Evolutionary conservation across 2,888 invertebrate species (phyloP), one percentile per base, ranked within the genome.

Genomic region (Agrilus mali): DNA sequence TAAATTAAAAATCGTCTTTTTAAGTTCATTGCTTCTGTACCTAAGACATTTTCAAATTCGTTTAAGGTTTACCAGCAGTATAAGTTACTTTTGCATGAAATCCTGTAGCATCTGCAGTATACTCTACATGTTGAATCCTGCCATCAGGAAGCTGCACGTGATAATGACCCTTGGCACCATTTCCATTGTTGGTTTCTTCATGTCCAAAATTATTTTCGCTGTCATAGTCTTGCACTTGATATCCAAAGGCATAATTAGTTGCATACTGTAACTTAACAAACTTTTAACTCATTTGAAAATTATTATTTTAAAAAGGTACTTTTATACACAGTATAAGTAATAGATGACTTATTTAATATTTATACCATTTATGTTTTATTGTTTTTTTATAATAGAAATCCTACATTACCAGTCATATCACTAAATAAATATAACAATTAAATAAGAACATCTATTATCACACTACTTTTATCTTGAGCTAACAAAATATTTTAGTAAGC

Each of bases 121-220:
- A 88, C 48, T 77, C 72, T 39, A 86, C 86, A 53, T 78, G 78
- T 67, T 87, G 86, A 58, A 82, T 68, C 50, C 86, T 72, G 27
- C 86, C 87, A 64, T 87, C 86, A 2, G 87, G 87, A 35, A 87
- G 66, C 8, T 81, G 68, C 3, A 86, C 84, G 56, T 85, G 82
- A 68, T 87, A 87, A 48, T 77, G 76, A 12, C 87, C 86, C 53
- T 75, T 77, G 2, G 80, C 77, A 37, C 73, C 74, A 49, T 78
- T 75, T 10, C 81, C 83, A 47, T 76, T 73, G 51, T 78, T 75
- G 36, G 74, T 72, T 64, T 87, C 86, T 47, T 77, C 75, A 61
- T 87, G 86, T 7, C 86, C 84, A 60, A 80, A 87, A 60, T 84
- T 80, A 58, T 81, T 85, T 40, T 82, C 82, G 47, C 75, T 75